Evolutionary conservation across 2,113 vertebrate species (phyloP), one percentile per base, ranked within the genome.

Genomic region (Stomatorhinus ivindoensis): DNA sequence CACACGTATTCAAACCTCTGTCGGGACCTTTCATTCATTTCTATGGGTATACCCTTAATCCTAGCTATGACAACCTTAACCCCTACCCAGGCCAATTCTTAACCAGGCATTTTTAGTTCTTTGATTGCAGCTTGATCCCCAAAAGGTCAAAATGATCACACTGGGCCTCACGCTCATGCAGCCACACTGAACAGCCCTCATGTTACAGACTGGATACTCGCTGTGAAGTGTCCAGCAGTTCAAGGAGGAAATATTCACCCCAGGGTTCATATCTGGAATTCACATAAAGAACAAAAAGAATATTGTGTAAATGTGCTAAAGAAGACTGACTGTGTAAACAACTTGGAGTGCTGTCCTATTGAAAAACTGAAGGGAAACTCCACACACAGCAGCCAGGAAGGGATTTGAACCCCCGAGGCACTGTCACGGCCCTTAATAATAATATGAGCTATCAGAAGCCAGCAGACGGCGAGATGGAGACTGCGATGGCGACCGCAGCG

Each of bases 201-300:
- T 91, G 91, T 89, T 86, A 91, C 89, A 88, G 87, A 84, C 65
- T 19, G 82, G 87, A 65, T 89, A 19, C 65, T 21, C 31, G 42
- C 50, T 5, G 73, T 86, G 55, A 48, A 80, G 10, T 76, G 39
- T 69, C 15, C 31, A 39, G 21, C 61, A 8, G 47, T 82, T n/a
- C 15, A 17, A 86, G 50, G 13, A 86, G 31, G 13, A 19, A 51
- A 53, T 9, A 0, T 31, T 51, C 31, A 87, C 50, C 47, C 1
- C 50, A 55, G 15, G 6, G 27, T 27, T 86, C 24, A n/a, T 50
- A 31, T 35, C 46, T 6, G n/a, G 24, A 27, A 47, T 1, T 50
- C 8, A 86, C 6, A 1, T 17, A 15, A 44, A 89, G 84, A 86
- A 53, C 13, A 27, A 24, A 21, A 21, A 39, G 13, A 87, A 87